Evolutionary conservation across 2,888 invertebrate species (phyloP).

Genomic region (Deilephila elpenor): DNA sequence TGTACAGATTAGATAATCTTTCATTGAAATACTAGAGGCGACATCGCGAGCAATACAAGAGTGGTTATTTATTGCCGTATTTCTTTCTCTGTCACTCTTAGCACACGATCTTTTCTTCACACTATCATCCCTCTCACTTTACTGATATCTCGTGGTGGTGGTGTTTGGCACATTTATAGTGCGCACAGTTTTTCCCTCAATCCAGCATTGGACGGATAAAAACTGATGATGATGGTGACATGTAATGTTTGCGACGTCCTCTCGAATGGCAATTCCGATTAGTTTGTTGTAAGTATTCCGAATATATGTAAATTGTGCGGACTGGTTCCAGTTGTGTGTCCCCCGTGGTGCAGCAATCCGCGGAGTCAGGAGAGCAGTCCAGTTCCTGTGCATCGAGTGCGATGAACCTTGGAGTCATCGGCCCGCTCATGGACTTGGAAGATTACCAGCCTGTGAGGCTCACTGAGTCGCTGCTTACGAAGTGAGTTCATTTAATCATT

Average conservation of each 20-base stretch:
- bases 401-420: constrained; percentile 24
- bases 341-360: constrained; percentile 48
- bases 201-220: too few species aligned
- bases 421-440: constrained; percentile 18
- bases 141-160: background rate
- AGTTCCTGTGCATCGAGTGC: constrained; percentile 47
- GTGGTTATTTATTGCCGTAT: too few species aligned
- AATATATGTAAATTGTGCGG: background rate
- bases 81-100: too few species aligned
- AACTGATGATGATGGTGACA: too few species aligned
- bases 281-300: too few species aligned
- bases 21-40: background rate
- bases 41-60: too few species aligned
- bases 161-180: background rate
- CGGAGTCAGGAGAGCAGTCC: constrained; percentile 47
- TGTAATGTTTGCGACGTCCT: too few species aligned
- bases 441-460: constrained; percentile 51
- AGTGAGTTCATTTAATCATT: constrained; percentile 51
- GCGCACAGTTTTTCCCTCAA: background rate
- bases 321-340: constrained; percentile 51
- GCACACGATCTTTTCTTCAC: too few species aligned
- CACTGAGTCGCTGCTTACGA: constrained; percentile 61
- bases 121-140: too few species aligned
- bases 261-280: too few species aligned
- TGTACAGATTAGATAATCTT: too few species aligned